A percentile compares a stretch with the other conserved stretches of the same genome.
These are phyloP conservation scores for Solenodon paradoxus DNA, from an alignment of 2,113 vertebrate genomes.

Conservation along the genomic window DNA sequence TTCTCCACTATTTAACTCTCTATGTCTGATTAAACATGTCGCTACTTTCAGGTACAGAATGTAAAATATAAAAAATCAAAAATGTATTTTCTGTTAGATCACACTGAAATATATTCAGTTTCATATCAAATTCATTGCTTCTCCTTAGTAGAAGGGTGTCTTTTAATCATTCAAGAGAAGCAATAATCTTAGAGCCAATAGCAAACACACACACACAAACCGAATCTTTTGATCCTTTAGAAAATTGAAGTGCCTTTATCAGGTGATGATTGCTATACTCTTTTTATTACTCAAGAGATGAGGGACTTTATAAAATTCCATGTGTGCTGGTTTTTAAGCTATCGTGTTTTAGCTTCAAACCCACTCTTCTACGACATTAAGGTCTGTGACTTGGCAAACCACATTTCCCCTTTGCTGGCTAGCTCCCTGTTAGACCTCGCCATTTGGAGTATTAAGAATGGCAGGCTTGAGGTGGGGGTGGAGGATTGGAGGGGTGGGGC, in stretches of 20 bases:
- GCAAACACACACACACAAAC: background rate
- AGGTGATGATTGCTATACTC: background rate
- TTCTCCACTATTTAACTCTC: background rate
- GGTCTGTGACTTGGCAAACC: background rate
- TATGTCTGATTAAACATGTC: background rate
- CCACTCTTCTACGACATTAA: background rate
- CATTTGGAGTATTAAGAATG: accelerated
- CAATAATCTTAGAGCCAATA: background rate
- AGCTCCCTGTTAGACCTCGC: background rate
- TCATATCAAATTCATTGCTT: background rate
- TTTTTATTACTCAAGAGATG: background rate
- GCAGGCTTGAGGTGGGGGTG: too few species aligned
- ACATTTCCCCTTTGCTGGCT: background rate
- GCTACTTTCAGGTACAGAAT: background rate
- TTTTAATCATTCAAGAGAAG: background rate
- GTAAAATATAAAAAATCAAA: background rate
- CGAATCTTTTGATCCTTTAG: background rate
- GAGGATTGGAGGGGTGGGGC: background rate
- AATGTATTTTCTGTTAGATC: background rate
- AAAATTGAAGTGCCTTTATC: background rate
- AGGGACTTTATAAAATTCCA: background rate
- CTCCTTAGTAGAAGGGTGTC: background rate
- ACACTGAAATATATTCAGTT: background rate
- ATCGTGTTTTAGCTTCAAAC: background rate
- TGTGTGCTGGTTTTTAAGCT: background rate